These are phyloP conservation scores for Chloropsis hardwickii DNA, from an alignment of 2,113 vertebrate genomes.

Conservation along the genomic window DNA sequence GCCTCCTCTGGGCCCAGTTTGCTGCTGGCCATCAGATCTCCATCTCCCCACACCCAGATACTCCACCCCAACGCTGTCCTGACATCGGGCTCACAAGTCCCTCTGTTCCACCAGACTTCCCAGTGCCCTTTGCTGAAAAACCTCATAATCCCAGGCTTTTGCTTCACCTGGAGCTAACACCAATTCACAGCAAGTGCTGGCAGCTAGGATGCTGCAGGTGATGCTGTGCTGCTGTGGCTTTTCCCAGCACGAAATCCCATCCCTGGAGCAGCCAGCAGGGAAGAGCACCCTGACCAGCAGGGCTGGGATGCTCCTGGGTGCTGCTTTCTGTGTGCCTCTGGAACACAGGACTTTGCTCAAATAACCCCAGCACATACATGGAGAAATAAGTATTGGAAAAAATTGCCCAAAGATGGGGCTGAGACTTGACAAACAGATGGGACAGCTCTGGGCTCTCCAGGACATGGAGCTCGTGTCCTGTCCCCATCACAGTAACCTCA, in stretches of 20 bases:
- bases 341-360: not conserved
- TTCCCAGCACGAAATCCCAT: not conserved
- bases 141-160: not conserved
- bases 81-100: accelerated
- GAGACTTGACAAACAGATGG: not conserved
- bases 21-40: not conserved
- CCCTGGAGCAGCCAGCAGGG: not conserved
- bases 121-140: not conserved
- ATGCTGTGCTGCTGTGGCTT: not conserved
- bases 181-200: not conserved
- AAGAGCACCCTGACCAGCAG: accelerated
- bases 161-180: not conserved
- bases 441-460: not conserved
- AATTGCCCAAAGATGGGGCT: not conserved
- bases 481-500: not conserved
- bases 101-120: not conserved
- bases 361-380: accelerated
- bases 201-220: not conserved
- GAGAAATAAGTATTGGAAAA: not conserved
- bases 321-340: not conserved
- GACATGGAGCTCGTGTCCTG: accelerated
- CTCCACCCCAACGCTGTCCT: accelerated
- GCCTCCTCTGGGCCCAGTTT: not conserved
- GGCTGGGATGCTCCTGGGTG: not conserved
- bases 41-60: not conserved